Percentiles rank a stretch among this genome's conserved stretches.
phyloP scores from a whole-genome alignment of 2,113 vertebrate species.

The Sturnira hondurensis region DNA sequence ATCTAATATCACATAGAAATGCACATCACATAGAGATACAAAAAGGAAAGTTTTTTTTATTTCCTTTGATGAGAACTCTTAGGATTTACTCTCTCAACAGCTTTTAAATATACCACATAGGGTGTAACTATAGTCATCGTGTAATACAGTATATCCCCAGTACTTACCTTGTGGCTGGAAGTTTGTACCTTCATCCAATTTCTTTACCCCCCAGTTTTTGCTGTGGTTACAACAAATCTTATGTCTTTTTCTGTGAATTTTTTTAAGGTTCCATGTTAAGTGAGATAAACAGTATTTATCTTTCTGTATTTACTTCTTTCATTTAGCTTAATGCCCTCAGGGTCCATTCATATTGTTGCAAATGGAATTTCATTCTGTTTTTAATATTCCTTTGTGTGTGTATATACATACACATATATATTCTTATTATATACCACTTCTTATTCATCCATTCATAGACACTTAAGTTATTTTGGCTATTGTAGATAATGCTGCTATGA shows the following conservation, averaged over 20 bases:
- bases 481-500: too few relatives aligned
- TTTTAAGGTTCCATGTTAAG: not conserved
- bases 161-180: too few relatives aligned
- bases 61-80: too few relatives aligned
- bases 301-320: not conserved
- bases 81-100: too few relatives aligned
- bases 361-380: not conserved
- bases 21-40: not conserved
- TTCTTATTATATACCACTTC: too few relatives aligned
- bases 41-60: not conserved
- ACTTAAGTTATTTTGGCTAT: too few relatives aligned
- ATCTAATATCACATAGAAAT: not conserved
- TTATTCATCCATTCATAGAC: too few relatives aligned
- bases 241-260: not conserved
- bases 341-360: not conserved
- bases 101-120: too few relatives aligned
- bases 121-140: too few relatives aligned
- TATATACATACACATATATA: too few relatives aligned
- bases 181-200: not conserved
- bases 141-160: too few relatives aligned
- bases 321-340: not conserved
- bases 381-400: not conserved
- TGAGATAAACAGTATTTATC: not conserved
- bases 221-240: not conserved
- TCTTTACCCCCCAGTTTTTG: not conserved